Evolutionary conservation across 2,113 vertebrate species (phyloP).

Genomic region (Hippocampus zosterae): DNA sequence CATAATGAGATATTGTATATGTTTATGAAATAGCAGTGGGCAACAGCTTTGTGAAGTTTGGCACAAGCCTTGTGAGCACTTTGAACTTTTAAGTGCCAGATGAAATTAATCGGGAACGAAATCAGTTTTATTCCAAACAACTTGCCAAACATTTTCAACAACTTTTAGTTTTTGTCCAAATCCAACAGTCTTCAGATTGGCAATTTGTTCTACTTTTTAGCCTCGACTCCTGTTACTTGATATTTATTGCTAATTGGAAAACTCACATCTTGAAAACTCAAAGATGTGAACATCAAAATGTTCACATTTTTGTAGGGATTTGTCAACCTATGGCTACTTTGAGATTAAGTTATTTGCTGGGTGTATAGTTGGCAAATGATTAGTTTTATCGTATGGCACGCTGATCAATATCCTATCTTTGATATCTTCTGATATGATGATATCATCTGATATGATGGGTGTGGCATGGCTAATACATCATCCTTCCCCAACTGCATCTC

Average conservation of each 20-base stretch:
- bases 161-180: neutral
- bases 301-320: neutral
- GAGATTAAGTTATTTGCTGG: conserved; percentile 14
- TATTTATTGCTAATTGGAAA: conserved; percentile 14
- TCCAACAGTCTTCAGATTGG: conserved; percentile 29
- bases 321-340: conserved; percentile 1
- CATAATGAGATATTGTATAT: neutral
- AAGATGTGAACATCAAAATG: neutral
- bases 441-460: neutral
- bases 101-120: neutral
- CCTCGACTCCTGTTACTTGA: conserved; percentile 5
- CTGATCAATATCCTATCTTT: neutral
- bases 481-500: conserved; percentile 20
- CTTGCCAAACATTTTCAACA: neutral
- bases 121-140: neutral
- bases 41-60: neutral
- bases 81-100: neutral
- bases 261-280: neutral
- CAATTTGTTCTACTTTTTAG: conserved; percentile 8
- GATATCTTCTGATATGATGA: too few species aligned
- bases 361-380: conserved; percentile 7
- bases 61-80: neutral
- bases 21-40: neutral
- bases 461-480: neutral
- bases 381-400: neutral